Evolutionary conservation across 2,797 vertebrate species (phyloP).

Genomic region (Tamandua tetradactyla): DNA sequence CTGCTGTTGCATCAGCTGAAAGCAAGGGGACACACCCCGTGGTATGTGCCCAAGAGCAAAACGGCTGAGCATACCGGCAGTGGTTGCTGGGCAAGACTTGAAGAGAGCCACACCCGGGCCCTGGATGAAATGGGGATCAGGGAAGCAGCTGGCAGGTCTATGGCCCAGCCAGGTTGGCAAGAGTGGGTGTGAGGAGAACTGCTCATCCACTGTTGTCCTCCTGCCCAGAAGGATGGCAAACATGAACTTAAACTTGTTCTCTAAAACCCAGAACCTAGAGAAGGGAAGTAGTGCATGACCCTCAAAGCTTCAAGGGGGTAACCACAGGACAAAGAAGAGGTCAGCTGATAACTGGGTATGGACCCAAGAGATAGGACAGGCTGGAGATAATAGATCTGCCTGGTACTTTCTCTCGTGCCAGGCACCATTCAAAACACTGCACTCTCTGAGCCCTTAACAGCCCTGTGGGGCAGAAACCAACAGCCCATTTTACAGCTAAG

Average conservation of each 20-base stretch:
- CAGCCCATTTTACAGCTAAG: not conserved
- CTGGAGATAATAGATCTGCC: not conserved
- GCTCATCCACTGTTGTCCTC: not conserved
- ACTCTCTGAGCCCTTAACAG: rapidly evolving
- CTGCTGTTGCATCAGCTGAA: not conserved
- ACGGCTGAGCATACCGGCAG: not conserved
- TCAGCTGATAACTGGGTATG: rapidly evolving
- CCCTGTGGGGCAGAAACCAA: not conserved
- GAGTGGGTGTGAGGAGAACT: rapidly evolving
- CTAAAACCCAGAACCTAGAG: not conserved
- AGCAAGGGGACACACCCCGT: not conserved
- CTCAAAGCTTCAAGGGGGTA: not conserved
- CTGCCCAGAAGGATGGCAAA: not conserved
- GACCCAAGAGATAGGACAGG: not conserved
- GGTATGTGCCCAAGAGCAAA: rapidly evolving
- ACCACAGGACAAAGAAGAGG: not conserved
- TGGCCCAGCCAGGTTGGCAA: not conserved
- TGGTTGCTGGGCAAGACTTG: not conserved
- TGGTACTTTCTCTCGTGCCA: not conserved
- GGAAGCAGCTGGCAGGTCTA: not conserved
- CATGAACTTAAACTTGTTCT: rapidly evolving
- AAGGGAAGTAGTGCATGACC: not conserved
- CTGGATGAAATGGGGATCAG: rapidly evolving
- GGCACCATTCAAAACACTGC: not conserved
- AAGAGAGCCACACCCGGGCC: not conserved